phyloP scores from a whole-genome alignment of 1,140 invertebrate genomes.

The Tribolium madens region DNA sequence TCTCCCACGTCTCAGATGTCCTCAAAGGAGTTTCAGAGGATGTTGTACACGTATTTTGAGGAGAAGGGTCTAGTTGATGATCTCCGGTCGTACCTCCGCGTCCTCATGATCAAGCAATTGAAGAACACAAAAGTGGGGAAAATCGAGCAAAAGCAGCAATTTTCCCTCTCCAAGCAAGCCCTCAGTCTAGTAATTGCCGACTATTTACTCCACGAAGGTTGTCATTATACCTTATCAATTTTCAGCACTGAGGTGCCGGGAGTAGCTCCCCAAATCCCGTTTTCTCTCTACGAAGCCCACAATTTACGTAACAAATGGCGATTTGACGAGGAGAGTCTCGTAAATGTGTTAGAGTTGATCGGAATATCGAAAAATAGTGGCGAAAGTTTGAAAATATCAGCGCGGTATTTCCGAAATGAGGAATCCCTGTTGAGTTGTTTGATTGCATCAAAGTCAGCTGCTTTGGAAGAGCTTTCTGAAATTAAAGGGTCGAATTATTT shows the following conservation, averaged over 20 bases:
- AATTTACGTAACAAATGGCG: not conserved
- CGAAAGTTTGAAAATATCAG: slow-evolving; percentile 43
- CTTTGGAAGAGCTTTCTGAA: not conserved
- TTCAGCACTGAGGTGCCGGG: slow-evolving; percentile 70
- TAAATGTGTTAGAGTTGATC: slow-evolving; percentile 54
- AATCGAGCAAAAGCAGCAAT: slow-evolving; percentile 56
- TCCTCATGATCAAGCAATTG: slow-evolving; percentile 69
- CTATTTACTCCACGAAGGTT: slow-evolving; percentile 69
- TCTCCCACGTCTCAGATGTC: slow-evolving; percentile 55
- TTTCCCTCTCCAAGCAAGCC: slow-evolving; percentile 68
- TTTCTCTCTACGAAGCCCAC: slow-evolving; percentile 20
- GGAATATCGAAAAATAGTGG: slow-evolving; percentile 50
- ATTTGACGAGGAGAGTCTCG: slow-evolving; percentile 50
- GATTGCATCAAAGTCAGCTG: not conserved
- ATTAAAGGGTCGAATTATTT: not conserved
- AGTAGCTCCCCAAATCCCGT: slow-evolving; percentile 61
- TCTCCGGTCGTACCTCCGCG: slow-evolving; percentile 68
- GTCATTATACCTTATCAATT: slow-evolving; percentile 70
- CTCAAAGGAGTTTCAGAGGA: slow-evolving; percentile 69
- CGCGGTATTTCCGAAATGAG: slow-evolving; percentile 46
- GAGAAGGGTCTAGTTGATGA: slow-evolving; percentile 70
- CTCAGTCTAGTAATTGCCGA: slow-evolving; percentile 71
- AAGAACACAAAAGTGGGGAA: slow-evolving; percentile 61
- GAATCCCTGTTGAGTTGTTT: slow-evolving; percentile 48
- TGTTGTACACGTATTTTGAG: slow-evolving; percentile 69